These are phyloP conservation scores for Myotis myotis DNA, from an alignment of 2,797 vertebrate genomes.

Conservation along the genomic window DNA sequence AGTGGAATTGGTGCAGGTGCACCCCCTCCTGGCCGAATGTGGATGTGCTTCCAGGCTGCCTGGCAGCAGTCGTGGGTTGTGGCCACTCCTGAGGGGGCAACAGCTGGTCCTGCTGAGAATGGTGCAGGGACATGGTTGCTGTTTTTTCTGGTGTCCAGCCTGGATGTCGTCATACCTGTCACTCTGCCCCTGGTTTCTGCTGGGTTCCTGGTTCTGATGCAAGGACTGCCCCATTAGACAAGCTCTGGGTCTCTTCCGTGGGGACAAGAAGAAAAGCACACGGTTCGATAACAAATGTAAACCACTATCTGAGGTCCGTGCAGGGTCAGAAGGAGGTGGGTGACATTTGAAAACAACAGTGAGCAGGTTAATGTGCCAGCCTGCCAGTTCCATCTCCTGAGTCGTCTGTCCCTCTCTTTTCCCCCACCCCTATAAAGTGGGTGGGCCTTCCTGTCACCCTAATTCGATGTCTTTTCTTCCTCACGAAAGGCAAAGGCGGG, in stretches of 20 bases:
- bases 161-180: conserved; percentile 29
- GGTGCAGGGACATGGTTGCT: conserved; percentile 46
- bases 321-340: not conserved
- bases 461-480: not conserved
- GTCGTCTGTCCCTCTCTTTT: not conserved
- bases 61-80: not conserved
- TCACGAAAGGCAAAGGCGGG: not conserved
- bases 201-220: not conserved
- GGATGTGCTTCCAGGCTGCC: not conserved
- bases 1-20: not conserved
- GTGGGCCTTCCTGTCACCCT: not conserved
- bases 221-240: not conserved
- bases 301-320: not conserved
- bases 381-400: not conserved
- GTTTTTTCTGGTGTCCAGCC: conserved; percentile 74
- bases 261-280: not conserved
- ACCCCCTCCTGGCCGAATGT: conserved; percentile 37
- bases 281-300: not conserved
- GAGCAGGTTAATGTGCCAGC: not conserved
- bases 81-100: conserved; percentile 58
- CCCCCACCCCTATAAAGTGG: not conserved
- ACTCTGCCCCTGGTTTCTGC: not conserved
- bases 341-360: not conserved
- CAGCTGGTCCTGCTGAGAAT: conserved; percentile 53
- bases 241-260: not conserved